phyloP scores from a whole-genome alignment of 1,140 invertebrate species.

The Vanessa tameamea region DNA sequence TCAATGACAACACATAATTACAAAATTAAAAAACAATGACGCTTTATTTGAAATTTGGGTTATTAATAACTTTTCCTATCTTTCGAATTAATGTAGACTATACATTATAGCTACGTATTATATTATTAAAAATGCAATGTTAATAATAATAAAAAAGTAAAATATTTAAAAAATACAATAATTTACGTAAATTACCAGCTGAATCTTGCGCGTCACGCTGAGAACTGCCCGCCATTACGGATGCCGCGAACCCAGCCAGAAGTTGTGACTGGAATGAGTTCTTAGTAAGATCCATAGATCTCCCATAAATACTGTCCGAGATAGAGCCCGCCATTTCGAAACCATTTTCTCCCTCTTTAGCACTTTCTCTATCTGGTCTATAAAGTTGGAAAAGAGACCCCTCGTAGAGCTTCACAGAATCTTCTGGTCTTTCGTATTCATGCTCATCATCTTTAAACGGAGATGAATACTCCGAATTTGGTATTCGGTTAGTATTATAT shows the following conservation, averaged over 20 bases:
- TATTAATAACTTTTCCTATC: too few relatives aligned
- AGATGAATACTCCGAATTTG: constrained; percentile 61
- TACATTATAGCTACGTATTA: too few relatives aligned
- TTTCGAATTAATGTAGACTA: too few relatives aligned
- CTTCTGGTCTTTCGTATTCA: constrained; percentile 62
- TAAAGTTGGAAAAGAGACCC: constrained; percentile 72
- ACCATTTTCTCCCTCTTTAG: constrained; percentile 56
- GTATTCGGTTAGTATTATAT: constrained; percentile 57
- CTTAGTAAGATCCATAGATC: constrained; percentile 76
- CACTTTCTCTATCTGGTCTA: constrained; percentile 59
- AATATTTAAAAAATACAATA: not conserved
- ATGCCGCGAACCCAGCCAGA: constrained; percentile 73
- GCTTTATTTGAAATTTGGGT: too few relatives aligned
- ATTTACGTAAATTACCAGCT: constrained; percentile 44
- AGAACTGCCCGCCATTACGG: constrained; percentile 66
- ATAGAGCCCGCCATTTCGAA: constrained; percentile 55
- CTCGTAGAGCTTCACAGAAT: constrained; percentile 68
- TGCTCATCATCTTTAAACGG: constrained; percentile 70
- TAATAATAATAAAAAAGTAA: not conserved
- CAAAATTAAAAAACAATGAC: too few relatives aligned
- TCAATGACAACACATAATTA: too few relatives aligned
- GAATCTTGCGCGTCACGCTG: constrained; percentile 68
- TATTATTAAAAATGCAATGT: too few relatives aligned
- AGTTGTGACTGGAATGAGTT: constrained; percentile 72
- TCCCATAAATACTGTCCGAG: constrained; percentile 68